Conservation (phyloP, 1,140 invertebrate species). For the Sarcophaga bullata region DNA sequence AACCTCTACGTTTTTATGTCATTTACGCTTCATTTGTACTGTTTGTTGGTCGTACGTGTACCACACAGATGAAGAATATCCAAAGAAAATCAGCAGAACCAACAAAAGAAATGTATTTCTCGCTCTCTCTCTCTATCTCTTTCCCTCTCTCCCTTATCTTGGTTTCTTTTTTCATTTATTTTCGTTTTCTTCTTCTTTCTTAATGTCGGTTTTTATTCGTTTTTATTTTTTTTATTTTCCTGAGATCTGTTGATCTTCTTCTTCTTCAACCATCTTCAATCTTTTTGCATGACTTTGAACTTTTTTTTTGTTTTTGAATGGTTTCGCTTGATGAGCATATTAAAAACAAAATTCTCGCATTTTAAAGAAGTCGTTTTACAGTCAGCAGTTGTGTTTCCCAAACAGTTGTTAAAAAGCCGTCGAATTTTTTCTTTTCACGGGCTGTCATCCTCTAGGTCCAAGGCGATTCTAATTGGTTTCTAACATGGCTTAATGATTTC, state of each 20-base stretch:
- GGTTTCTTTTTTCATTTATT: neutral
- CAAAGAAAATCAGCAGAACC: neutral
- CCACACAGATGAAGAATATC: neutral
- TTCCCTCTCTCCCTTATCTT: too few species aligned
- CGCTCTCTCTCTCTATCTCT: neutral
- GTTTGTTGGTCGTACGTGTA: too few species aligned
- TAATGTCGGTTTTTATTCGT: too few species aligned
- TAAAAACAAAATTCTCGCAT: neutral
- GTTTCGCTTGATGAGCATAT: conserved; percentile 6
- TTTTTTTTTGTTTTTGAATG: neutral
- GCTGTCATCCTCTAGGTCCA: too few species aligned
- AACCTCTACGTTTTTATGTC: conserved; percentile 5
- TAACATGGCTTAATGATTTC: too few species aligned
- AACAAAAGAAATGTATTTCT: neutral
- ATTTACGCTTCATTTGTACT: conserved; percentile 18
- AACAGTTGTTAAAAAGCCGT: too few species aligned
- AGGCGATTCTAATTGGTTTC: too few species aligned
- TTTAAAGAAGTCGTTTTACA: too few species aligned
- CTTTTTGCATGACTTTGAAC: conserved; percentile 21
- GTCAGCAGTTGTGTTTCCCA: too few species aligned
- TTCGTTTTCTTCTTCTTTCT: neutral
- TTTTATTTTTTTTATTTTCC: neutral
- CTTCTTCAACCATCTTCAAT: neutral
- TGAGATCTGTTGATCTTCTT: neutral
- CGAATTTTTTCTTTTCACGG: too few species aligned